These are phyloP conservation scores for Gisinianus flammeolus DNA, from an alignment of 2,888 invertebrate species.

Conservation along the genomic window DNA sequence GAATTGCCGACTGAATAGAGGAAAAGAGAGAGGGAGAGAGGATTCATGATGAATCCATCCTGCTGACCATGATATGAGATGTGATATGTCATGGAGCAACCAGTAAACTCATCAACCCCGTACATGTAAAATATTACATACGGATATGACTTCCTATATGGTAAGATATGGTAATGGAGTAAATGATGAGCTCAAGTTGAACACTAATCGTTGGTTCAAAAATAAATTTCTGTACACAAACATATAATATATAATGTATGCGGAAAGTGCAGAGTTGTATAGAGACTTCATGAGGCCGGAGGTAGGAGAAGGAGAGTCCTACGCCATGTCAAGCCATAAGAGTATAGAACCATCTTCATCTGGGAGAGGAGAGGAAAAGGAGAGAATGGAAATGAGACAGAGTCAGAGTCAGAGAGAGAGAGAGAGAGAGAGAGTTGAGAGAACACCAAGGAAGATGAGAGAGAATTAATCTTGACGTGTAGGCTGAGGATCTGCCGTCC, in stretches of 20 bases:
- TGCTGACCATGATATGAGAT: not conserved
- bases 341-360: conserved; percentile 9
- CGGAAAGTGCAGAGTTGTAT: not conserved
- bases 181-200: not conserved
- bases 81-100: no score
- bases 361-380: conserved; percentile 15
- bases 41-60: not conserved
- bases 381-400: conserved; percentile 20
- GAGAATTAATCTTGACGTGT: conserved; percentile 42
- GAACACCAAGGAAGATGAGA: conserved; percentile 43
- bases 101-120: no score
- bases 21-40: not conserved
- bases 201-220: not conserved
- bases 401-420: conserved; percentile 12
- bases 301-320: conserved; percentile 19
- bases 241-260: not conserved
- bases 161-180: not conserved
- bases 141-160: not conserved
- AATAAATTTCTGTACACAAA: not conserved
- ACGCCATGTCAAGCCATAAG: conserved; percentile 31
- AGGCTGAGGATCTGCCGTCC: conserved; percentile 8
- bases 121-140: no score
- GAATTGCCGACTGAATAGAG: not conserved
- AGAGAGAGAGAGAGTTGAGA: conserved; percentile 5
- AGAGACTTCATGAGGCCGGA: conserved; percentile 19